These are phyloP conservation scores for Ectobius pallidus DNA, from an alignment of 2,888 invertebrate genomes.

Conservation along the genomic window DNA sequence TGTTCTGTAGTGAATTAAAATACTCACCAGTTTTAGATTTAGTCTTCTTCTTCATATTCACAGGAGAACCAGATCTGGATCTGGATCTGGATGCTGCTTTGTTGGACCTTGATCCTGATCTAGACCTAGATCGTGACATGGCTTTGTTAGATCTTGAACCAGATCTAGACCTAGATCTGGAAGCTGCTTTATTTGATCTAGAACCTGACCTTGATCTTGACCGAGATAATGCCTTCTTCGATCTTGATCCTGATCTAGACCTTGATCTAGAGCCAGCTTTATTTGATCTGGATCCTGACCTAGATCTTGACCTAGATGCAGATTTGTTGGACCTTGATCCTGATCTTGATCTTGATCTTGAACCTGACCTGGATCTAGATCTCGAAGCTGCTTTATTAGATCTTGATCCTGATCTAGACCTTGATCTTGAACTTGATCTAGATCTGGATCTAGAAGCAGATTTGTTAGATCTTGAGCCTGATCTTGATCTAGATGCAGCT, in stretches of 20 bases:
- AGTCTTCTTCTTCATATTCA: not conserved
- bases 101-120: slow-evolving; percentile 43
- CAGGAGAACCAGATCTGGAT: slow-evolving; percentile 40
- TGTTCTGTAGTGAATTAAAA: no score
- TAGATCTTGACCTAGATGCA: slow-evolving; percentile 47
- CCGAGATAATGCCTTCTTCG: slow-evolving; percentile 49
- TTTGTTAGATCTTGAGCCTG: slow-evolving; percentile 45
- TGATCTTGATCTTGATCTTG: slow-evolving; percentile 41
- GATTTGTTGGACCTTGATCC: slow-evolving; percentile 43
- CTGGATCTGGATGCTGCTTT: slow-evolving; percentile 45
- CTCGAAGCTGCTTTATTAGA: slow-evolving; percentile 25
- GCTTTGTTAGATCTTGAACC: slow-evolving; percentile 43
- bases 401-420: slow-evolving; percentile 47
- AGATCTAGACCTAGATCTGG: slow-evolving; percentile 45
- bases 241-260: slow-evolving; percentile 51
- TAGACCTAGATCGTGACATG: slow-evolving; percentile 43
- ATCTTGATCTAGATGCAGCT: slow-evolving; percentile 40
- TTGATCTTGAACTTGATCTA: slow-evolving; percentile 45
- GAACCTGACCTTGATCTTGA: slow-evolving; percentile 46
- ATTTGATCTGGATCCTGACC: slow-evolving; percentile 28
- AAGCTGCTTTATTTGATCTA: slow-evolving; percentile 39
- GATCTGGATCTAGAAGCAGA: slow-evolving; percentile 44
- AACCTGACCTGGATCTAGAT: slow-evolving; percentile 41
- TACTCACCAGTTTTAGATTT: not conserved
- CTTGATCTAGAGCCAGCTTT: slow-evolving; percentile 24